phyloP scores from a whole-genome alignment of 92 coral and sea anemone species.

The Zoanthus sociatus region DNA sequence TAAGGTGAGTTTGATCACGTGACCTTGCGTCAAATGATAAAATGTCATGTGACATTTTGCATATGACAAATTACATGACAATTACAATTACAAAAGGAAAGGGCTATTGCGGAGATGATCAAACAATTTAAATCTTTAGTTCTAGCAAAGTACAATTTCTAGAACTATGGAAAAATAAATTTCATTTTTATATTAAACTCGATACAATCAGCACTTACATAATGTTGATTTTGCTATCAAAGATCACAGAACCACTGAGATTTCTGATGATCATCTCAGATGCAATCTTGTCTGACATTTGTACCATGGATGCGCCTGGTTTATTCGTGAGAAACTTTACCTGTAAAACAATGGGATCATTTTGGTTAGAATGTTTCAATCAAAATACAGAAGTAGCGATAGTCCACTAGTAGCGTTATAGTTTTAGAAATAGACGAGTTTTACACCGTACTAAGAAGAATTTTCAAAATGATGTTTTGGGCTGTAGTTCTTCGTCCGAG shows the following conservation, averaged over 20 bases:
- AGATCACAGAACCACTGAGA: constrained; percentile 91
- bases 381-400: neutral
- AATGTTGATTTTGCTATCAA: constrained; percentile 95
- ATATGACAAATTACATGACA: too few relatives aligned
- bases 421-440: too few relatives aligned
- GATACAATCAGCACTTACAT: constrained; percentile 69
- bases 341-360: constrained; percentile 49
- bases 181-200: neutral
- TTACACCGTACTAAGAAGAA: too few relatives aligned
- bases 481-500: too few relatives aligned
- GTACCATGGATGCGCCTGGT: constrained; percentile 98
- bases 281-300: constrained; percentile 99
- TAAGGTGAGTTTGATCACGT: too few relatives aligned
- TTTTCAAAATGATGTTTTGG: too few relatives aligned
- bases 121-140: neutral
- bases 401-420: neutral
- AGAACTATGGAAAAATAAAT: too few relatives aligned
- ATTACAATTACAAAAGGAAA: too few relatives aligned
- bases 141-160: too few relatives aligned
- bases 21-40: too few relatives aligned
- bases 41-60: too few relatives aligned
- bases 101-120: too few relatives aligned
- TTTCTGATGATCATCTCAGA: constrained; percentile 98
- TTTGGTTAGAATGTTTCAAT: neutral
- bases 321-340: constrained; percentile 97